phyloP scores from a whole-genome alignment of 2,888 invertebrate species.

The Cerastis rubricosa region DNA sequence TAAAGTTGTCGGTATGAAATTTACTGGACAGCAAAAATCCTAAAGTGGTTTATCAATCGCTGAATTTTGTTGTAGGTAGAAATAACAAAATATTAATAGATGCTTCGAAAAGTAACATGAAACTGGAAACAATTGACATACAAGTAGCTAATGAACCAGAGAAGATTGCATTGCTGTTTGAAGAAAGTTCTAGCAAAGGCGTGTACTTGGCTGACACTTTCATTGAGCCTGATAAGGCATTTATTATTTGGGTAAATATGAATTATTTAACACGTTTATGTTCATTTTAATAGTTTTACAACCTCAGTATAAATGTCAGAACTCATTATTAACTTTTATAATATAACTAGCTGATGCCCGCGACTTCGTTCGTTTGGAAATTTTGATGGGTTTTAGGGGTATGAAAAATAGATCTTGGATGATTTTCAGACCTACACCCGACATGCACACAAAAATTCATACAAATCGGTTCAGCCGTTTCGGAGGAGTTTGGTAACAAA shows the following conservation, averaged over 20 bases:
- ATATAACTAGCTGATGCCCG: no score
- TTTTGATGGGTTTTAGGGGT: no score
- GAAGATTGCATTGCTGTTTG: slow-evolving; percentile 63
- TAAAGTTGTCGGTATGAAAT: background rate
- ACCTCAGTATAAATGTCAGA: no score
- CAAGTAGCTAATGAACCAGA: slow-evolving; percentile 64
- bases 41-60: background rate
- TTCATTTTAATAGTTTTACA: no score
- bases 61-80: slow-evolving; percentile 63
- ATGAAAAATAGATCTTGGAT: no score
- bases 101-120: slow-evolving; percentile 61
- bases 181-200: slow-evolving; percentile 59
- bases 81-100: slow-evolving; percentile 73
- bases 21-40: background rate
- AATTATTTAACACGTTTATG: background rate
- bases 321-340: background rate
- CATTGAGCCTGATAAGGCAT: slow-evolving; percentile 70
- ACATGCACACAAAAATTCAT: no score
- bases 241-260: slow-evolving; percentile 76
- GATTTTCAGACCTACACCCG: no score
- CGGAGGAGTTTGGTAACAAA: no score
- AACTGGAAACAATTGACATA: slow-evolving; percentile 70
- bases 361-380: no score
- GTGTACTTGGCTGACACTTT: slow-evolving; percentile 70
- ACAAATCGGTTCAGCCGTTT: no score